These are phyloP conservation scores for Sphinx pinastri DNA, from an alignment of 2,888 invertebrate genomes.

Conservation along the genomic window DNA sequence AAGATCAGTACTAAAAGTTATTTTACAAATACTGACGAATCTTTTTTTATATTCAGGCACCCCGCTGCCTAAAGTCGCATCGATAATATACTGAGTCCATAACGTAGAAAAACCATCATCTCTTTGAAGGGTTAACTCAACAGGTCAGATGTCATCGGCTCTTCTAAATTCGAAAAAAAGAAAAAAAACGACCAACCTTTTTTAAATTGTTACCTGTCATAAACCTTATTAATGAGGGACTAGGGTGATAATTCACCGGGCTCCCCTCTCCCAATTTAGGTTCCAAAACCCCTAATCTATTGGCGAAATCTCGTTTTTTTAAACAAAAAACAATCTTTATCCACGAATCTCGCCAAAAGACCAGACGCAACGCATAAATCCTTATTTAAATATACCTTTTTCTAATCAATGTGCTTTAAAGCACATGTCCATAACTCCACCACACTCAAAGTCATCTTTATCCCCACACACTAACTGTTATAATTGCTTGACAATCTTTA, in stretches of 20 bases:
- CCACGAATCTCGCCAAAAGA: conserved; percentile 81
- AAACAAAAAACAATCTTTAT: conserved; percentile 72
- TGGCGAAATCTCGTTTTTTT: conserved; percentile 63
- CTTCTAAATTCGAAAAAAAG: conserved; percentile 28
- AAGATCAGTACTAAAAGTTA: too few species aligned
- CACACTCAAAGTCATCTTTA: conserved; percentile 47
- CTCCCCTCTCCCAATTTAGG: conserved; percentile 58
- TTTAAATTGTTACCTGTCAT: conserved; percentile 24
- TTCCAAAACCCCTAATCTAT: conserved; percentile 60
- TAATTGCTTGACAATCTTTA: conserved; percentile 40
- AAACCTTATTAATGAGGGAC: conserved; percentile 15
- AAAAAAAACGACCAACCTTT: conserved; percentile 38
- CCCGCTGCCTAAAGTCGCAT: background rate
- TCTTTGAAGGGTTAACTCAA: background rate
- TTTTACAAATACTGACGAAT: too few species aligned
- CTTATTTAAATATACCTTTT: conserved; percentile 81
- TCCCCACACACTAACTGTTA: conserved; percentile 39
- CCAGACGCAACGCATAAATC: conserved; percentile 83
- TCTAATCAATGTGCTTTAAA: conserved; percentile 42
- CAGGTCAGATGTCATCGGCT: conserved; percentile 20
- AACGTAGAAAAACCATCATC: background rate
- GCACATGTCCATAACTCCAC: conserved; percentile 41
- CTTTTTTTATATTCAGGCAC: background rate
- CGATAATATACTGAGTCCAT: background rate
- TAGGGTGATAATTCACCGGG: conserved; percentile 41